Conservation (phyloP, 2,797 vertebrate species). For the Lithobates sylvaticus region DNA sequence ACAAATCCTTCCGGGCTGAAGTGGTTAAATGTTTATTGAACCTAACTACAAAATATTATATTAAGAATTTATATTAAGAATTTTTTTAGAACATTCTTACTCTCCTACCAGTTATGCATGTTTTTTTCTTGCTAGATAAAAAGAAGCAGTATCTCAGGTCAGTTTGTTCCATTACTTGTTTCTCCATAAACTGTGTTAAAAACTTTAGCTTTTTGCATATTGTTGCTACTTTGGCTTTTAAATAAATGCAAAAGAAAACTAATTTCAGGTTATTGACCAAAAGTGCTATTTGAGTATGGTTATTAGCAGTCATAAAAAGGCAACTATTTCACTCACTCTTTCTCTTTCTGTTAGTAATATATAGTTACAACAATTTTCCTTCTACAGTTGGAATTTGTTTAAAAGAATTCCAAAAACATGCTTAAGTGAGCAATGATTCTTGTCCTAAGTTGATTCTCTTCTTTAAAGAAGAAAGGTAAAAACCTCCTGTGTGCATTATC, state of each 20-base stretch:
- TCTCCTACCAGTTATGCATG: no score
- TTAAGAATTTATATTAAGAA: no score
- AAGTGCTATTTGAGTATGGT: constrained; percentile 8
- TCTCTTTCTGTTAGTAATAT: constrained; percentile 1
- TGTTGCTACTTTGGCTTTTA: constrained; percentile 22
- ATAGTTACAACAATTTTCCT: not conserved
- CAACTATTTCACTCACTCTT: constrained; percentile 15
- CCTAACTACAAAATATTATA: no score
- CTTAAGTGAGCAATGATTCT: not conserved
- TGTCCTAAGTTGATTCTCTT: not conserved
- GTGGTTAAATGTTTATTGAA: no score
- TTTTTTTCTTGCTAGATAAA: not conserved
- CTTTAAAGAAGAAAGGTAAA: not conserved
- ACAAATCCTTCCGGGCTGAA: no score
- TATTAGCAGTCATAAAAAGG: constrained; percentile 16
- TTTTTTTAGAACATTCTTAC: no score
- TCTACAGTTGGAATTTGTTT: not conserved
- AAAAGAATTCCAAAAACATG: not conserved
- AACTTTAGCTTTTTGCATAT: not conserved
- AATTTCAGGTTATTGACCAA: not conserved
- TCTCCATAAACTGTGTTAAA: not conserved
- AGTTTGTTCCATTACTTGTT: not conserved
- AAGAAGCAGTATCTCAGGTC: constrained; percentile 17
- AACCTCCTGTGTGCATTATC: not conserved
- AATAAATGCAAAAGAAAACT: constrained; percentile 7